These are phyloP conservation scores for Triplophysa dalaica DNA, from an alignment of 2,113 vertebrate genomes.

Conservation along the genomic window DNA sequence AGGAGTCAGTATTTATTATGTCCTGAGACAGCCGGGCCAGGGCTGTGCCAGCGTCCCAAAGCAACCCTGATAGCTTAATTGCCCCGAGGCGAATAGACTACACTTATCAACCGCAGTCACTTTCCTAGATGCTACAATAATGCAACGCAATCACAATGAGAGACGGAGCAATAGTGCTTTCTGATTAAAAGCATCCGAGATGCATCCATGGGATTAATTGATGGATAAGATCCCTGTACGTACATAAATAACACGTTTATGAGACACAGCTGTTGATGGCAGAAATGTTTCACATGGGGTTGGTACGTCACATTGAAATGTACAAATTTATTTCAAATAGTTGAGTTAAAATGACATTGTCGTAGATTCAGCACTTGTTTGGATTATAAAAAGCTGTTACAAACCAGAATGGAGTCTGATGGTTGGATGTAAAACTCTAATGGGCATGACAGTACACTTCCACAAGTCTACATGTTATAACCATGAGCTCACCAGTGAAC, in stretches of 20 bases:
- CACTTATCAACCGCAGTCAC: slow-evolving; percentile 51
- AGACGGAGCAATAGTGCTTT: slow-evolving; percentile 45
- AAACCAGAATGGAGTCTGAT: too few species aligned
- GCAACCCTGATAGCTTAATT: slow-evolving; percentile 64
- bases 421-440: too few species aligned
- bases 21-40: slow-evolving; percentile 56
- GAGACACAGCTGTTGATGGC: slow-evolving; percentile 1
- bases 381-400: too few species aligned
- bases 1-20: slow-evolving; percentile 73
- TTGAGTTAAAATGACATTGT: too few species aligned
- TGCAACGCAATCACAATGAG: slow-evolving; percentile 58
- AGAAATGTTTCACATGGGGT: not conserved
- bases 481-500: too few species aligned
- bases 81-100: slow-evolving; percentile 63
- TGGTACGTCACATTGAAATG: not conserved
- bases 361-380: too few species aligned
- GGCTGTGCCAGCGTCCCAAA: slow-evolving; percentile 51
- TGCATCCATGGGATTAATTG: slow-evolving; percentile 50
- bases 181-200: slow-evolving; percentile 53
- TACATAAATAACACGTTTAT: slow-evolving; percentile 18
- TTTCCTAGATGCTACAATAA: slow-evolving; percentile 58
- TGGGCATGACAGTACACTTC: too few species aligned
- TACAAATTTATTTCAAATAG: not conserved
- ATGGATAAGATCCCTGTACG: slow-evolving; percentile 1
- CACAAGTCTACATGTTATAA: too few species aligned